A percentile compares a stretch with the other conserved stretches of the same genome.
Evolutionary conservation across 1,140 invertebrate species (phyloP).

Genomic region (Artemia franciscana): DNA sequence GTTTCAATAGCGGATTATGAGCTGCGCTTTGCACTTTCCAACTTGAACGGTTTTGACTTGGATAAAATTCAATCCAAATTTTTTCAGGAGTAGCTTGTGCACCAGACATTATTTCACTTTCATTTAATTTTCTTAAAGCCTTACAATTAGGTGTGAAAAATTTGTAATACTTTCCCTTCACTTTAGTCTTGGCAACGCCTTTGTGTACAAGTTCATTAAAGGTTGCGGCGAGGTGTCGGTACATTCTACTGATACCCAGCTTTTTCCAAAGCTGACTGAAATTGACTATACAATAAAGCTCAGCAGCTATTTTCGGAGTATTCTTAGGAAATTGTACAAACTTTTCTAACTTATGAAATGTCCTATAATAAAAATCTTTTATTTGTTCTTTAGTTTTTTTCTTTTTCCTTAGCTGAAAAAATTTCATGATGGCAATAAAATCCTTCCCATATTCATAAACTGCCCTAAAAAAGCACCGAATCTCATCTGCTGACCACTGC

Average conservation of each 20-base stretch:
- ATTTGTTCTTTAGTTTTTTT: neutral
- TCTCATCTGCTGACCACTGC: neutral
- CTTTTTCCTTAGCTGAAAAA: neutral
- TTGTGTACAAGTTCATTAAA: neutral
- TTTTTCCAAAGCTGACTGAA: neutral
- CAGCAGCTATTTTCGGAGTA: neutral
- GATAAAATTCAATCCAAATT: neutral
- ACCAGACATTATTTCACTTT: neutral
- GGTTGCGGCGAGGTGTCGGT: neutral
- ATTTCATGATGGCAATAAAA: neutral
- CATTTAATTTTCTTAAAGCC: neutral
- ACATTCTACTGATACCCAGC: neutral
- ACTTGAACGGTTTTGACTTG: neutral
- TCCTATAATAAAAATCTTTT: neutral
- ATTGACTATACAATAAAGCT: neutral
- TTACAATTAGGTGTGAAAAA: neutral
- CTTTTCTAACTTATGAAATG: neutral
- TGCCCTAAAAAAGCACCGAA: neutral
- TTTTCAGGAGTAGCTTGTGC: neutral
- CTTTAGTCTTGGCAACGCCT: neutral
- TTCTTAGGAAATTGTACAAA: neutral
- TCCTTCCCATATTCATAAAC: neutral
- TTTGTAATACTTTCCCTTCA: neutral
- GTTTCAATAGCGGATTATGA: neutral
- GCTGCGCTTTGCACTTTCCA: neutral